A percentile compares a stretch with the other conserved stretches of the same genome.
These are phyloP conservation scores for Dryoscopus gambensis DNA, from an alignment of 2,113 vertebrate genomes.

Conservation along the genomic window DNA sequence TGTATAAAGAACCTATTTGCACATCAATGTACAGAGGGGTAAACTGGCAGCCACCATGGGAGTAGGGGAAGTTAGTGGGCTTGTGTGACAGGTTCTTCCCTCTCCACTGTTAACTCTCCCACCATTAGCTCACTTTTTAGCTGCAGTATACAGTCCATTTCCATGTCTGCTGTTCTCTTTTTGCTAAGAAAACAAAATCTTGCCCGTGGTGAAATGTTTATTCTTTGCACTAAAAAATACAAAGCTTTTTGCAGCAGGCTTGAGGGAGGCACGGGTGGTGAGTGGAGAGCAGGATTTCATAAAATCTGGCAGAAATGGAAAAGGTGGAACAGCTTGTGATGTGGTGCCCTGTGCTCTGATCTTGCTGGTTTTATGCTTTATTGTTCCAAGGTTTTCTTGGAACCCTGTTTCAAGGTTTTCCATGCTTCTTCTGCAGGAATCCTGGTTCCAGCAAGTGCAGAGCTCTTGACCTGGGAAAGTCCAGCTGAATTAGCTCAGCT, in stretches of 20 bases:
- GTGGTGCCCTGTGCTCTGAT: neutral
- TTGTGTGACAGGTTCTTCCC: neutral
- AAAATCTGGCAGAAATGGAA: neutral
- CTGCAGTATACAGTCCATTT: neutral
- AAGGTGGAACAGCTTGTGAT: neutral
- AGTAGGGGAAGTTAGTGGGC: neutral
- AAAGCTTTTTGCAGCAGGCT: neutral
- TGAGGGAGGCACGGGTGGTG: accelerated
- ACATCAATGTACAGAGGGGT: neutral
- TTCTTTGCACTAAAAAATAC: neutral
- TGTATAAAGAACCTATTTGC: neutral
- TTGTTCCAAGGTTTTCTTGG: neutral
- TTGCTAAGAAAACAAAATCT: neutral
- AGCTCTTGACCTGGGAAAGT: neutral
- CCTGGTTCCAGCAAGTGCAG: neutral
- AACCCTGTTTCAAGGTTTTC: neutral
- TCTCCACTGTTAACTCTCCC: neutral
- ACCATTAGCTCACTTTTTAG: neutral
- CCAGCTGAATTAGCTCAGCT: neutral
- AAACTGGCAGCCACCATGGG: neutral
- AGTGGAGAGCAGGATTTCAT: neutral
- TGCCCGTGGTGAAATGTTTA: neutral
- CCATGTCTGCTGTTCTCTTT: neutral
- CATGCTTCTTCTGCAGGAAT: neutral
- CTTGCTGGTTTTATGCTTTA: neutral